phyloP scores from a whole-genome alignment of 2,888 invertebrate genomes.

The Cephus nigrinus region DNA sequence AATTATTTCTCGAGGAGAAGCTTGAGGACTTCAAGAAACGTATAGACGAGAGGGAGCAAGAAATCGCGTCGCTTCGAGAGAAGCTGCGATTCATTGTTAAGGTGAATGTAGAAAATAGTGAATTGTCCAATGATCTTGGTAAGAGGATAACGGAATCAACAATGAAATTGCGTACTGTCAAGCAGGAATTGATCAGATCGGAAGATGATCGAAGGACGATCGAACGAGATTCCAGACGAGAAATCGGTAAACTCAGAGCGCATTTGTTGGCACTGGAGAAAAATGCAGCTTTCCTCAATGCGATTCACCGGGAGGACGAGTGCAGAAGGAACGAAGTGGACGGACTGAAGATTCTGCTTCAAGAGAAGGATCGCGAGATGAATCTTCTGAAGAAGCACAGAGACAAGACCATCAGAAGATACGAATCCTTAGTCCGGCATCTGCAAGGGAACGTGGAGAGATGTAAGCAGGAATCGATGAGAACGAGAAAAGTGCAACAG shows the following conservation, averaged over 20 bases:
- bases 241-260: conserved; percentile 38
- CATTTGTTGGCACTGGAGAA: conserved; percentile 41
- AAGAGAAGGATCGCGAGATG: conserved; percentile 45
- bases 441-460: conserved; percentile 39
- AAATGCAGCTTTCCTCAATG: conserved; percentile 38
- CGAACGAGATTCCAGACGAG: conserved; percentile 36
- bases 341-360: conserved; percentile 38
- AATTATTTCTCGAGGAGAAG: conserved; percentile 39
- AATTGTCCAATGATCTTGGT: conserved; percentile 37
- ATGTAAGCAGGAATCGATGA: conserved; percentile 28
- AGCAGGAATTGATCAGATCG: conserved; percentile 36
- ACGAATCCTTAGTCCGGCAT: conserved; percentile 44
- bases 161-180: conserved; percentile 34
- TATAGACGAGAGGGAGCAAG: conserved; percentile 40
- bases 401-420: conserved; percentile 45
- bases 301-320: conserved; percentile 18
- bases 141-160: conserved; percentile 36
- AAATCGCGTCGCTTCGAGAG: conserved; percentile 34
- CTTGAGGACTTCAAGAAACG: conserved; percentile 35
- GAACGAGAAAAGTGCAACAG: conserved; percentile 28
- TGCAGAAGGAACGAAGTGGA: conserved; percentile 38
- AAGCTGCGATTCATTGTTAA: conserved; percentile 30
- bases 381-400: conserved; percentile 42
- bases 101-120: conserved; percentile 39
- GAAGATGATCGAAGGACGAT: conserved; percentile 40